Evolutionary conservation across 1,140 invertebrate genomes (phyloP), one percentile per base, ranked within the genome.

Genomic region (Trachymyrmex septentrionalis): DNA sequence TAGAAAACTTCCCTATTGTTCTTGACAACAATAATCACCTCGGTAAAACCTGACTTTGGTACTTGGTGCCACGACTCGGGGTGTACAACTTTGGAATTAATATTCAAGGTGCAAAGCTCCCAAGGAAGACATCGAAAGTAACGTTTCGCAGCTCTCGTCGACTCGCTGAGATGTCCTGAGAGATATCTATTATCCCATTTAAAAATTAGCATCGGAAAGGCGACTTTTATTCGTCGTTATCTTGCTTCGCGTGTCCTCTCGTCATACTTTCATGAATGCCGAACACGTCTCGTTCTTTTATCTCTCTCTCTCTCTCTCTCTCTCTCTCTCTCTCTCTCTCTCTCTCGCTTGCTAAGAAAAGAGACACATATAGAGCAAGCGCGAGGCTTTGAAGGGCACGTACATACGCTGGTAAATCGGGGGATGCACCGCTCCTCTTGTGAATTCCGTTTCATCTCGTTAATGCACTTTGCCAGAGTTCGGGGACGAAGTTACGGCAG

Each of bases 161-260:
- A 59, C 71, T 90, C 66, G 86, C 77, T 78, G 71, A 77, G 14
- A 21, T n/a, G 57, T 48, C 19, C 38, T 48, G 27, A 57, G 24
- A 64, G 86, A 88, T 91, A 92, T 92, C 89, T 90, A 92, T 92
- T 92, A 90, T 92, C 86, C 86, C 66, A 86, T 90, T 92, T 87
- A 90, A 91, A 91, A 84, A 91, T 91, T 91, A 90, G 84, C 91
- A 91, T 91, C 75, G 82, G 75, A 85, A 86, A 88, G 82, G 86
- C 69, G 27, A 57, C 27, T 38, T 44, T 89, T 55, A 55, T 53
- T 63, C 14, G 44, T 21, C 48, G 48, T 61, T 69, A 78, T 64
- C 75, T 48, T 48, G 59, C 38, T 30, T 2, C 57, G 53, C n/a
- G 77, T 71, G 57, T 81, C 59, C n/a, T 59, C 38, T 64, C 19